Evolutionary conservation across 1,140 invertebrate species (phyloP), one percentile per base, ranked within the genome.

Genomic region (Rhopalosiphum padi): DNA sequence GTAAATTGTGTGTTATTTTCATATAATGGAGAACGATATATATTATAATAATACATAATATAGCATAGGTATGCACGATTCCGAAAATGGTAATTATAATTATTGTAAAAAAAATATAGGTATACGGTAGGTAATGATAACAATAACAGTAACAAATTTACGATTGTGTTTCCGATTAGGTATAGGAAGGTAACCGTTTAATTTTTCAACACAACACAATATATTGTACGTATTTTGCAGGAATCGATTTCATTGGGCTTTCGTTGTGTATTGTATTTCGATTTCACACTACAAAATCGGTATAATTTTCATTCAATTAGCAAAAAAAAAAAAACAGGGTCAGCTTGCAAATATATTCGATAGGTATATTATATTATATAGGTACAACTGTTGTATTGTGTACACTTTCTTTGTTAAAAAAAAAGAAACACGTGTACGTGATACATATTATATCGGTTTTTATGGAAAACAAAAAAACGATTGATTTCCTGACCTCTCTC

Each of bases 211-310:
- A 46, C 41, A 46, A 86, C 46, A 46, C 43, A 86, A 41, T 41
- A 85, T 37, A 37, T 41, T 41, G 2, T 41, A 41, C 41, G 41
- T 41, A 41, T 37, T 41, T 1, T 23, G 8, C 82, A 85, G 25
- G 5, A 86, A 86, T 46, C 41, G 87, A 88, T 88, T 53, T 88
- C 87, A 37, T 88, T 88, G 6, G 48, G 48, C n/a, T 88, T 88
- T 88, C 87, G 87, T 53, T 68, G n/a, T 68, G 60, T 88, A 53
- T 88, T 88, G 87, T 53, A 18, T n/a, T 88, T 88, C 87, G 46
- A 53, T 88, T 88, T 88, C 87, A 88, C 87, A 88, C 48, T 48
- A 53, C 22, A n/a, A 88, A 88, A 88, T 88, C n/a, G 87, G 46
- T 53, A 51, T 51, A 88, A 88, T 88, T 88, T 87, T 88, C 46